Base-by-base conservation (phyloP, 2,888 invertebrate species). In the Apeira syringaria region DNA sequence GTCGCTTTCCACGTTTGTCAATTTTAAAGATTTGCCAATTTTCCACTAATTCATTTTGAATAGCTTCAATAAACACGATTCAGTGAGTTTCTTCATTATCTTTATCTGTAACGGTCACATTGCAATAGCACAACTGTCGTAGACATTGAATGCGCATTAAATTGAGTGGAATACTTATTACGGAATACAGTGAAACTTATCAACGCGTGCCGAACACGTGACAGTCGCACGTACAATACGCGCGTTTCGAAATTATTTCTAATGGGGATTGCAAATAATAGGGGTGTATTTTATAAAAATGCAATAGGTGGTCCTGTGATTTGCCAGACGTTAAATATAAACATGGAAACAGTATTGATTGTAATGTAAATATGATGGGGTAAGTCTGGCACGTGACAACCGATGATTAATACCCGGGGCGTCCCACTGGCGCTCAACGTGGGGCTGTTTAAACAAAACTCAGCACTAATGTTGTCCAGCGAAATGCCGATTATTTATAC, bases 321-420 rank as follows among this genome's bases (percentile, higher is more conserved):
- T 61, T 63, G 55, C 65, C 64, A 68, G 53, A 59, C 65, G 66
- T 60, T 58, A 69, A 75, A 77, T 76, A 62, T 71, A 76, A 74
- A 77, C 67, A 74, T 69, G 34, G 65, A 60, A 59, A 68, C 63
- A 61, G 58, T 64, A 62, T 62, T 61, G 57, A 59, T 56, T 55
- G 55, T 64, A 53, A 46, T 11, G 51, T 40, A 15, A 39, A 46
- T 31, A 27, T 9, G 42, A 54, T 44, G 61, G 59, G 60, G 53
- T 59, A 57, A 13, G 22, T 13, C 53, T 46, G 54, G 50, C 53
- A 53, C 58, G 61, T 53, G 61, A 42, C 59, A 50, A 56, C 32
- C 32, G 39, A 38, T 47, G 42, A 43, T 47, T 52, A 50, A 55
- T 46, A 55, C 40, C 29, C 33, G 49, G 48, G 49, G 47, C 56